Conservation (phyloP, 2,888 invertebrate genomes). For the Lasioglossum malachurum region DNA sequence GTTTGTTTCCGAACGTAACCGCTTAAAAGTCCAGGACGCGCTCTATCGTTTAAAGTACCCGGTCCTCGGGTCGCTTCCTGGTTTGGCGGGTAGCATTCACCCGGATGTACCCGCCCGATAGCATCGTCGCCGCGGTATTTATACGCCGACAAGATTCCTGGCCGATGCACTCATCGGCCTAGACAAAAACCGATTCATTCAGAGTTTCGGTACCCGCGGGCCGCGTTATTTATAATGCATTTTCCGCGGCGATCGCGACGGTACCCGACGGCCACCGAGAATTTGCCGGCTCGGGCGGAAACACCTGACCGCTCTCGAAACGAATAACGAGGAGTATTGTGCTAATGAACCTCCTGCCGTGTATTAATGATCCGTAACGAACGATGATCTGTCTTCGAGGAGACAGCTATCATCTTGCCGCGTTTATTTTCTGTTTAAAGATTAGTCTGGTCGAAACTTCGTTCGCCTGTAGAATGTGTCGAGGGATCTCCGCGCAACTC, state of each 20-base stretch:
- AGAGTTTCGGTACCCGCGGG: conserved; percentile 28
- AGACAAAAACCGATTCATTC: conserved; percentile 59
- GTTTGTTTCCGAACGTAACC: background rate
- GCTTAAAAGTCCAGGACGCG: background rate
- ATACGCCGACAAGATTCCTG: conserved; percentile 58
- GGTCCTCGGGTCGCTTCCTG: background rate
- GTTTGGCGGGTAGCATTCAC: background rate
- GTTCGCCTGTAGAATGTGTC: background rate
- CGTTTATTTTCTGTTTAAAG: background rate
- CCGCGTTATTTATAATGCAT: conserved; percentile 51
- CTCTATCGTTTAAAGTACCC: background rate
- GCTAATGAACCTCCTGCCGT: background rate
- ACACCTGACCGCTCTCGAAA: background rate
- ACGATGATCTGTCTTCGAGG: background rate
- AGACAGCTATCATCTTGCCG: background rate
- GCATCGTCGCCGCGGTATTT: conserved; percentile 48
- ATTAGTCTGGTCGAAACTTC: background rate
- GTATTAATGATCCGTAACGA: background rate
- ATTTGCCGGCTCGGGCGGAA: background rate
- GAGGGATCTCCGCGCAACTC: background rate
- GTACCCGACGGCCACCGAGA: background rate
- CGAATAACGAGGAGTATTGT: background rate
- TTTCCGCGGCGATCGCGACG: background rate
- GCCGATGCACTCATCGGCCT: conserved; percentile 60
- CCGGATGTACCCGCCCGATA: conserved; percentile 25